Percentiles rank a stretch among this genome's conserved stretches.
Evolutionary conservation across 2,797 vertebrate genomes (phyloP).

Genomic region (Adelosebastes latens): DNA sequence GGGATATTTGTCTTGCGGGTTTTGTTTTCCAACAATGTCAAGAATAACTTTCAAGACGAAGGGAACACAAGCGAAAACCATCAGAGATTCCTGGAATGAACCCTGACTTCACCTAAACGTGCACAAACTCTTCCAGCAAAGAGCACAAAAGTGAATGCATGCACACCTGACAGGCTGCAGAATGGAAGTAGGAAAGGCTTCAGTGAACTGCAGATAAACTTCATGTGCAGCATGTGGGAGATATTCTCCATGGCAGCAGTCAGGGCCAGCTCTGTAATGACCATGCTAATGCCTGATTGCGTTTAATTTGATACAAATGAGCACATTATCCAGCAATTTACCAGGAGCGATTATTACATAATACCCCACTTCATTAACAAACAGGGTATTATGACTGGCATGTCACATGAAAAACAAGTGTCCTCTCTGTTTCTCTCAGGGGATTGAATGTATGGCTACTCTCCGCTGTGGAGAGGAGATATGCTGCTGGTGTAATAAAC

Average conservation of each 20-base stretch:
- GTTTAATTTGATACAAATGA: slow-evolving; percentile 70
- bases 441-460: background rate
- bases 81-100: slow-evolving; percentile 26
- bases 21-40: background rate
- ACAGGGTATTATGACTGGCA: slow-evolving; percentile 39
- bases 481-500: slow-evolving; percentile 52
- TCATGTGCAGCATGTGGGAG: slow-evolving; percentile 56
- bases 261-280: slow-evolving; percentile 44
- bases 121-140: background rate
- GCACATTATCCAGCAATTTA: slow-evolving; percentile 68
- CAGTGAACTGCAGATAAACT: slow-evolving; percentile 50
- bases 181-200: background rate
- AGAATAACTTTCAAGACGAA: background rate
- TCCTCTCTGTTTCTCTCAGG: slow-evolving; percentile 16
- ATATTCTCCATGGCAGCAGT: slow-evolving; percentile 57
- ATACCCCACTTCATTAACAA: slow-evolving; percentile 50
- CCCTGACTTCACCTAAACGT: background rate
- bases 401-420: slow-evolving; percentile 38
- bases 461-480: slow-evolving; percentile 19
- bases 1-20: too few species aligned
- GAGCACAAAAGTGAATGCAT: slow-evolving; percentile 3
- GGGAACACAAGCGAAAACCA: slow-evolving; percentile 32
- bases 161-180: slow-evolving; percentile 34
- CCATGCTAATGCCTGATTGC: slow-evolving; percentile 63
- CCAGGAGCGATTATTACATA: slow-evolving; percentile 58